Evolutionary conservation across 2,113 vertebrate genomes (phyloP), one percentile per base, ranked within the genome.

Genomic region (Lynx canadensis): DNA sequence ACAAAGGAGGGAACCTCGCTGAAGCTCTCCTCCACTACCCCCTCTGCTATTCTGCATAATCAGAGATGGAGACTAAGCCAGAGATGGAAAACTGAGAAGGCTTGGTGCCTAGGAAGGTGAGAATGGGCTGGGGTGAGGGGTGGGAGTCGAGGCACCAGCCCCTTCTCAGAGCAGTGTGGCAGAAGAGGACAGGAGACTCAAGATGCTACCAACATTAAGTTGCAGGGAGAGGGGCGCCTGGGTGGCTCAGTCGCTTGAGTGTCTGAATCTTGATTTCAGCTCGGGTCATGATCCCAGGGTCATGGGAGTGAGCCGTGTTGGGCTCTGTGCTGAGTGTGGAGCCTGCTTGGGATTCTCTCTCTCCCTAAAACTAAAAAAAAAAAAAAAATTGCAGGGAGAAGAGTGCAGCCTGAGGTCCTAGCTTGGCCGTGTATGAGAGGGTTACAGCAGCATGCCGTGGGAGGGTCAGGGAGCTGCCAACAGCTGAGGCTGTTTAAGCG

Each of bases 31-130:
- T 81, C 12, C 36, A 52, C 38, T 27, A 15, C 16, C 14, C 55
- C 29, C 16, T 7, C 74, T 1, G 0, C 1, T 6, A 0, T 1
- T 66, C 82, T 27, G 66, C 29, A 6, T 0, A 1, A 4, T 23
- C 60, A 81, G 48, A 50, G 57, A 45, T 0, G 36, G 71, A 38
- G 55, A 36, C 52, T 4, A 38, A 36, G 45, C 21, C 57, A 11
- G 10, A 3, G n/a, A 10, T n/a, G 36, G 80, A 29, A 7, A 41
- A 45, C 1, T 0, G 12, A 82, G 74, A 9, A 73, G 74, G 78
- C n/a, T 25, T 4, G 2, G 45, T 16, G 65, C 95, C 41, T 33
- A 25, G n/a, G 57, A 2, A 7, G 68, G 25, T 23, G 1, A 23
- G 57, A 7, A 23, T 60, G 57, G 21, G 57, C 57, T 23, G 21